Evolutionary conservation across 2,797 vertebrate genomes (phyloP).

Genomic region (Epinephelus awoara): DNA sequence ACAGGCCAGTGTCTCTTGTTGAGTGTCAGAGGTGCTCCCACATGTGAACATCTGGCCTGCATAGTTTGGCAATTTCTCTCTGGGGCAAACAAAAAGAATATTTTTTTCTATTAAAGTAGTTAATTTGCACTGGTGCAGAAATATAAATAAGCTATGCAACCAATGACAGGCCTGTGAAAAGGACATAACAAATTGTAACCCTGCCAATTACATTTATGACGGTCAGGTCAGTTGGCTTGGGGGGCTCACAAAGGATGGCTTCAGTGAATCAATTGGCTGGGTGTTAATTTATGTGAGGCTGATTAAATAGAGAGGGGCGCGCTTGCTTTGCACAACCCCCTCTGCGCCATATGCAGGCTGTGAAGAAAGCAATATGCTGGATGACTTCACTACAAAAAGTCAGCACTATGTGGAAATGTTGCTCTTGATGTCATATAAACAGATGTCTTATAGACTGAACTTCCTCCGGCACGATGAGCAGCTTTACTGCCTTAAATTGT

Average conservation of each 20-base stretch:
- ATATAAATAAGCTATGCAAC: not conserved
- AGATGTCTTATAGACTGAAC: not conserved
- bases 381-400: not conserved
- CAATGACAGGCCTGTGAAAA: conserved; percentile 59
- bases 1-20: conserved; percentile 44
- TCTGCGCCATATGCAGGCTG: not conserved
- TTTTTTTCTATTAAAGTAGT: not conserved
- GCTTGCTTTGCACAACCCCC: conserved; percentile 35
- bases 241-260: conserved; percentile 60
- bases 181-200: conserved; percentile 51
- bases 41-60: conserved; percentile 48
- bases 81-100: not conserved
- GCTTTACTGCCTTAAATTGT: not conserved
- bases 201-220: conserved; percentile 71
- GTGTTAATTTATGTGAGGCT: conserved; percentile 73
- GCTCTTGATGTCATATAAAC: not conserved
- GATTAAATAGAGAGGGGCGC: conserved; percentile 61
- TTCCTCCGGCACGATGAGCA: not conserved
- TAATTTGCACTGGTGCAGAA: not conserved
- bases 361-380: conserved; percentile 37
- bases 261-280: conserved; percentile 64
- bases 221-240: conserved; percentile 62
- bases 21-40: conserved; percentile 32
- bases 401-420: not conserved
- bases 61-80: not conserved